Evolutionary conservation across 2,113 vertebrate genomes (phyloP), one percentile per base, ranked within the genome.

Genomic region (Leptobrachium leishanense): DNA sequence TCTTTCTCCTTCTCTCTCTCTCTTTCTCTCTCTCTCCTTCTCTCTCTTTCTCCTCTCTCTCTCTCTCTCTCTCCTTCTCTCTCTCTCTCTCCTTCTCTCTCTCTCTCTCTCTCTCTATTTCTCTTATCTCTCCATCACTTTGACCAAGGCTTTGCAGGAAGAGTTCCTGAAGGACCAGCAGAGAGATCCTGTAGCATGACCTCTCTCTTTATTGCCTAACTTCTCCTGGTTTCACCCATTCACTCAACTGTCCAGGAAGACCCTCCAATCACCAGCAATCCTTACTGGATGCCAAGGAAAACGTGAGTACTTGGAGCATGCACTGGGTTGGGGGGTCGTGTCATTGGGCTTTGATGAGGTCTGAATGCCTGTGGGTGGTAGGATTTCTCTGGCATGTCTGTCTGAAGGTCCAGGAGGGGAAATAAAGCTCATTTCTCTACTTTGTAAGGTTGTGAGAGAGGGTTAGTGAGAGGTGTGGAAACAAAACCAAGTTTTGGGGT

Each of bases 221-320:
- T 59, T 53, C 43, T 31, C 6, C 40, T 55, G 78, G 42, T 68
- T 62, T 72, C 40, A 44, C 72, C 50, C 20, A 53, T 55, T 79
- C 43, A 3, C 43, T 59, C 15, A 80, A 68, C 71, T 79, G n/a
- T 66, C 39, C 39, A 9, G 15, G 53, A 74, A 59, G 12, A 13
- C 3, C 40, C 3, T 12, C 53, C 43, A 53, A 2, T 67, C 59
- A 6, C 5, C 20, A 66, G 76, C 20, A 11, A 44, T 31, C 40
- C 44, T 67, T 11, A 40, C 65, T 80, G 78, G 54, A 81, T 81
- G 78, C 64, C 78, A 68, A 68, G 65, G 71, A 62, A 81, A 81
- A 74, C 31, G 78, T 81, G 78, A 81, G 78, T 81, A 20, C 12
- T n/a, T 68, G 41, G 13, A 39, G 20, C 12, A 68, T 59, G 1